Evolutionary conservation across 2,113 vertebrate species (phyloP), one percentile per base, ranked within the genome.

Genomic region (Strix aluco): DNA sequence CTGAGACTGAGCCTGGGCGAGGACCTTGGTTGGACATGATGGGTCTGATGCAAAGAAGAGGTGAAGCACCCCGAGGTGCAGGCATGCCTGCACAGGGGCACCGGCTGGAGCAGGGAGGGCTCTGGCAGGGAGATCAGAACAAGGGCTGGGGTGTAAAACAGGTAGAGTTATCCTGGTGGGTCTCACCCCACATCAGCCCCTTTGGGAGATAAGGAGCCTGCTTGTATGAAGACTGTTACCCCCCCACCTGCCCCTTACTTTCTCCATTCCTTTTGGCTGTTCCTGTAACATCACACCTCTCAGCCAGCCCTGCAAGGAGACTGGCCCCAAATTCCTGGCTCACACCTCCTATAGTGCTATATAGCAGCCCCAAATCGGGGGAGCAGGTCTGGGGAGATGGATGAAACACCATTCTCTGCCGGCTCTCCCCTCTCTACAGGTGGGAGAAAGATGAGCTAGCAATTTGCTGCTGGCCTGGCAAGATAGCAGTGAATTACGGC

Each of bases 371-470:
- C 82, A 49, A 46, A 46, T 73, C 65, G 46, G 85, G 58, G 65
- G 44, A 75, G 84, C 78, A 77, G 78, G 51, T 67, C 75, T 40
- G 72, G 54, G 83, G 92, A 91, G 85, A 92, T 32, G 59, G 89
- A 88, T 92, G 93, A 84, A 94, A 66, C 72, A 51, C 69, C 36
- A 40, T 78, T 86, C 70, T 88, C 79, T 67, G 75, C 81, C 4
- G 16, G 82, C 42, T 86, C 71, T 87, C 40, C 77, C 78, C 54
- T 93, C 3, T 14, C 92, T 90, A 93, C 95, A 96, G 92, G 94
- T 96, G 94, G 94, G 88, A 97, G 92, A 97, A 96, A 92, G 94
- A 96, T 90, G 94, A 97, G 86, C 92, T 92, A 95, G 92, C 92
- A 86, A 92, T 93, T 93, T 94, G 95, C 92, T 95, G 91, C 91